Evolutionary conservation across 2,113 vertebrate genomes (phyloP).

Genomic region (Rhinolophus ferrumequinum): DNA sequence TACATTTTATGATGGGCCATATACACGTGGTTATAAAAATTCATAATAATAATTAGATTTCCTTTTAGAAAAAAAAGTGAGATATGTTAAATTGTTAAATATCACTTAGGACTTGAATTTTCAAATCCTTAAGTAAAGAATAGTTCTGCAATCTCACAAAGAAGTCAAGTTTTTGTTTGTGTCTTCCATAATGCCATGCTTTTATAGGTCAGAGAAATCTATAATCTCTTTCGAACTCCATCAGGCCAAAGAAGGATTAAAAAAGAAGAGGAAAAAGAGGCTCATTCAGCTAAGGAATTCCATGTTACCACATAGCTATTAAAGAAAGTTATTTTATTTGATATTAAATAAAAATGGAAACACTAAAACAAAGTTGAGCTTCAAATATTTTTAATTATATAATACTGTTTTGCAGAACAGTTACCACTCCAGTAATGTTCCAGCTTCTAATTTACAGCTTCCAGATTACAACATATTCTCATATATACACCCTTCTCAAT

Average conservation of each 20-base stretch:
- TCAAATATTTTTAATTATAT: conserved; percentile 71
- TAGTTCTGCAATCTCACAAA: conserved; percentile 40
- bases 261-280: not conserved
- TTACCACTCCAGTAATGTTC: conserved; percentile 71
- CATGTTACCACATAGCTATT: not conserved
- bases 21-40: not conserved
- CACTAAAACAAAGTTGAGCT: conserved; percentile 55
- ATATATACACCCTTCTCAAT: conserved; percentile 41
- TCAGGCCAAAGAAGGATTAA: conserved; percentile 50
- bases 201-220: conserved; percentile 41
- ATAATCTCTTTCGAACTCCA: conserved; percentile 55
- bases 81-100: not conserved
- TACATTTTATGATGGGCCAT: not conserved
- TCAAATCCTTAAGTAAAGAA: not conserved
- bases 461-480: conserved; percentile 29
- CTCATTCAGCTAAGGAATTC: conserved; percentile 9
- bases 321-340: conserved; percentile 71
- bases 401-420: conserved; percentile 65
- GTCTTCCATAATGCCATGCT: not conserved
- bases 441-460: not conserved
- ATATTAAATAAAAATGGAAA: conserved; percentile 55
- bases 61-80: not conserved
- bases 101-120: not conserved
- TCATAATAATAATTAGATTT: not conserved
- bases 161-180: not conserved